Conservation (phyloP, 2,888 invertebrate species). For the Thalpophila matura region DNA sequence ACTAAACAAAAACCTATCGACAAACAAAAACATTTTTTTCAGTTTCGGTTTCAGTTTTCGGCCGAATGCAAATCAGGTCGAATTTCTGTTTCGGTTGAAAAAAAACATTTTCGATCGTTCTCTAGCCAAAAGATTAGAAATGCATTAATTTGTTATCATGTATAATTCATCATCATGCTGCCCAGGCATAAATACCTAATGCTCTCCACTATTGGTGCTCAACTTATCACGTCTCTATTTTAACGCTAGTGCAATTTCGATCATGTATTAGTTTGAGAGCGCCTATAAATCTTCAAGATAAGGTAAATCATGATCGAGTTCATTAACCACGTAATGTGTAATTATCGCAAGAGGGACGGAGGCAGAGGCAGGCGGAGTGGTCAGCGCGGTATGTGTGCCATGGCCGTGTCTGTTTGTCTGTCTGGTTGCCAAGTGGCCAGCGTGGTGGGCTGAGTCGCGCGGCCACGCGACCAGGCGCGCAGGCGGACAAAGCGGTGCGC, state of each 20-base stretch:
- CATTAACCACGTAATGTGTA: slow-evolving; percentile 17
- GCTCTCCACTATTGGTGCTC: neutral
- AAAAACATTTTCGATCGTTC: too few species aligned
- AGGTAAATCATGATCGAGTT: slow-evolving; percentile 21
- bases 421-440: slow-evolving; percentile 88
- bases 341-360: slow-evolving; percentile 39
- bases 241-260: neutral
- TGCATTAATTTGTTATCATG: neutral
- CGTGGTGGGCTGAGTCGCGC: slow-evolving; percentile 77
- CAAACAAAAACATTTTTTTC: too few species aligned
- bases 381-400: slow-evolving; percentile 71
- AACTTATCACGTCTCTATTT: neutral
- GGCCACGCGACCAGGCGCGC: slow-evolving; percentile 85
- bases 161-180: neutral
- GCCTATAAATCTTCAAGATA: slow-evolving; percentile 28
- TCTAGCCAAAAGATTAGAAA: too few species aligned
- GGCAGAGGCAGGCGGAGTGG: slow-evolving; percentile 59
- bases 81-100: too few species aligned
- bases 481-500: slow-evolving; percentile 70
- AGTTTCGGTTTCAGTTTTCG: too few species aligned
- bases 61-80: too few species aligned
- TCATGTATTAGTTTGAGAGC: neutral
- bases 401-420: slow-evolving; percentile 72
- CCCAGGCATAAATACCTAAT: neutral
- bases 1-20: too few species aligned